Evolutionary conservation across 1,140 invertebrate genomes (phyloP).

Genomic region (Drosophila sucinea): DNA sequence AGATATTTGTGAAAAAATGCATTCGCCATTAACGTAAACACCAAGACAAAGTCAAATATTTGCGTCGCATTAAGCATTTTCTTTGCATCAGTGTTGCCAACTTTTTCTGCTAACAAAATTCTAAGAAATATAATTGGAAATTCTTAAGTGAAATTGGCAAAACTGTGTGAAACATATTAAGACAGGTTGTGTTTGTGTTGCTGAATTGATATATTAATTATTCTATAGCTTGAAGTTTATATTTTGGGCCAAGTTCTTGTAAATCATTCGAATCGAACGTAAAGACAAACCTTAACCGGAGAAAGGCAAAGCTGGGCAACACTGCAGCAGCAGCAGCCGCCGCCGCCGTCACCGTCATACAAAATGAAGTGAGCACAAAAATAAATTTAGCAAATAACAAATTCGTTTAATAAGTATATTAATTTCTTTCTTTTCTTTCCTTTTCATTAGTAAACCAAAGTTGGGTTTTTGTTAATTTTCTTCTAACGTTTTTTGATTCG

Average conservation of each 20-base stretch:
- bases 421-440: neutral
- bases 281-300: slow-evolving; percentile 40
- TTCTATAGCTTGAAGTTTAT: slow-evolving; percentile 6
- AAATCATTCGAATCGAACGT: slow-evolving; percentile 27
- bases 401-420: neutral
- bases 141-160: slow-evolving; percentile 3
- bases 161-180: neutral
- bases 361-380: slow-evolving; percentile 69
- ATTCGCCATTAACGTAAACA: no score
- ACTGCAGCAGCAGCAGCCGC: slow-evolving; percentile 39
- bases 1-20: no score
- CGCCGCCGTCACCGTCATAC: slow-evolving; percentile 53
- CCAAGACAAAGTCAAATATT: no score
- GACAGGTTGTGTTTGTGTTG: neutral
- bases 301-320: slow-evolving; percentile 63
- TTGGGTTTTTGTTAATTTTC: slow-evolving; percentile 65
- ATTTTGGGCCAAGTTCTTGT: slow-evolving; percentile 14
- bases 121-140: slow-evolving; percentile 1
- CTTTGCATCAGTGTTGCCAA: slow-evolving; percentile 53
- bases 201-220: neutral
- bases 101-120: slow-evolving; percentile 23
- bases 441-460: slow-evolving; percentile 53
- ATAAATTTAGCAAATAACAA: slow-evolving; percentile 3
- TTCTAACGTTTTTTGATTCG: slow-evolving; percentile 59
- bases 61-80: slow-evolving; percentile 2